These are phyloP conservation scores for Sphenopsis melanotis DNA, from an alignment of 2,797 vertebrate genomes.

Conservation along the genomic window DNA sequence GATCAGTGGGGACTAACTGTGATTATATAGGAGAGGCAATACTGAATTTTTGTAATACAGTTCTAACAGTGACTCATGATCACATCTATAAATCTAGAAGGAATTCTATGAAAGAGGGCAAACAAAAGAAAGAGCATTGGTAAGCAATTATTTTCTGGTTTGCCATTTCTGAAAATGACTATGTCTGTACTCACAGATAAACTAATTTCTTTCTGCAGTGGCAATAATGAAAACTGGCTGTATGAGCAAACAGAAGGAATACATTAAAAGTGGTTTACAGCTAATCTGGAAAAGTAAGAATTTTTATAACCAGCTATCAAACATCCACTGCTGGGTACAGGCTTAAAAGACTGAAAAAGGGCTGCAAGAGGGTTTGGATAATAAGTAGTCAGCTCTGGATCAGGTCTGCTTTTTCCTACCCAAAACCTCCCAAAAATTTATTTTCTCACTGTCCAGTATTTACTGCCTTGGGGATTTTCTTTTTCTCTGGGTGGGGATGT, in stretches of 20 bases:
- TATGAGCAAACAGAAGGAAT: constrained; percentile 16
- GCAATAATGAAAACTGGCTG: constrained; percentile 5
- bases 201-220: not conserved
- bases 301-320: constrained; percentile 18
- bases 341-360: constrained; percentile 8
- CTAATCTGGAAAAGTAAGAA: constrained; percentile 8
- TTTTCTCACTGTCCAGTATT: not conserved
- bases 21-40: not conserved
- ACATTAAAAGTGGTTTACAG: constrained; percentile 21
- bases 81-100: not conserved
- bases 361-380: not conserved
- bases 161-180: not conserved
- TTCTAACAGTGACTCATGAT: not conserved
- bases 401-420: not conserved
- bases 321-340: not conserved
- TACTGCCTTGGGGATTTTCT: not conserved
- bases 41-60: not conserved
- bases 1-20: not conserved
- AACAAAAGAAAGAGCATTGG: not conserved
- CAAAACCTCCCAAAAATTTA: not conserved
- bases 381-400: not conserved
- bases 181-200: constrained; percentile 19
- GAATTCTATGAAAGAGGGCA: not conserved
- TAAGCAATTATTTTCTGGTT: constrained; percentile 12
- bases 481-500: not conserved